A percentile compares a stretch with the other conserved stretches of the same genome.
Evolutionary conservation across 2,797 vertebrate species (phyloP).

Genomic region (Champsocephalus esox): DNA sequence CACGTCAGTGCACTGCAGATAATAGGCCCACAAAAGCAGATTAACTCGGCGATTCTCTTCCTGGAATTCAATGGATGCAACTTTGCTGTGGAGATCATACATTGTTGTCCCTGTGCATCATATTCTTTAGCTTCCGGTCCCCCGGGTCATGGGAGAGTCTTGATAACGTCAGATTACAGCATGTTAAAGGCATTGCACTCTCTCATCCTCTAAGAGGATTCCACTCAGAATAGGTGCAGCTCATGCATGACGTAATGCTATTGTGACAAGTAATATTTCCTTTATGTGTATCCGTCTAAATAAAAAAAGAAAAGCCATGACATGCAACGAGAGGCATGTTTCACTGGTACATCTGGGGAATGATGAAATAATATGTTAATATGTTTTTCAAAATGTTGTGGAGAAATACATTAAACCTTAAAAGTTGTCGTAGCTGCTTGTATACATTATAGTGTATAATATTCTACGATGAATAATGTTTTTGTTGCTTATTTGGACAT

Average conservation of each 20-base stretch:
- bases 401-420: background rate
- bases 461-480: background rate
- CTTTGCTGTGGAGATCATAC: background rate
- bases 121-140: background rate
- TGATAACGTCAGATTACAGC: background rate
- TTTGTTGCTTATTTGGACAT: too few relatives aligned
- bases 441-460: background rate
- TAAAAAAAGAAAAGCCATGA: background rate
- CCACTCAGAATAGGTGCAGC: background rate
- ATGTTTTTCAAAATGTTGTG: background rate
- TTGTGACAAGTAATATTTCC: background rate
- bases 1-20: slow-evolving; percentile 13
- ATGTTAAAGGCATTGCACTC: background rate
- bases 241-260: too few relatives aligned
- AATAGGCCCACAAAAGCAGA: slow-evolving; percentile 20
- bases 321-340: background rate
- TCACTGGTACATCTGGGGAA: background rate
- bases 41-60: slow-evolving; percentile 4
- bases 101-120: background rate
- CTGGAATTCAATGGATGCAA: background rate
- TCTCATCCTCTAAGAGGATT: background rate
- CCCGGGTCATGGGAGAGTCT: background rate
- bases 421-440: background rate
- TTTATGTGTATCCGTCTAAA: background rate
- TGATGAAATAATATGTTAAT: background rate